A percentile compares a stretch with the other conserved stretches of the same genome.
phyloP scores from a whole-genome alignment of 1,140 invertebrate species.

The Dufourea novaeangliae region DNA sequence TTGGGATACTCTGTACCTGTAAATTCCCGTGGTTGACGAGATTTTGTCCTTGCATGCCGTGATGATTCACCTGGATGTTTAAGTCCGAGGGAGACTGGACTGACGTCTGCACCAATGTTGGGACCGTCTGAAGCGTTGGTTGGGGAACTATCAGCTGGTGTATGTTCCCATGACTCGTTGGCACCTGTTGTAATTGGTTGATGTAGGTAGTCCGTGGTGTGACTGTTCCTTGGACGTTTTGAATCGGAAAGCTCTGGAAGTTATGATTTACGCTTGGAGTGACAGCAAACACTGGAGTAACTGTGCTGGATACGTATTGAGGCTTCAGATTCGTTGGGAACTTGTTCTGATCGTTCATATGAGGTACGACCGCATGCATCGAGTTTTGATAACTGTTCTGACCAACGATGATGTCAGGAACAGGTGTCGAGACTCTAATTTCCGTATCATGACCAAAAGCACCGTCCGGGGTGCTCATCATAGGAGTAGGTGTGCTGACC shows the following conservation, averaged over 20 bases:
- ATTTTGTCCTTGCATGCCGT: constrained; percentile 68
- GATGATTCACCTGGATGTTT: constrained; percentile 68
- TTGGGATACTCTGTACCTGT: constrained; percentile 46
- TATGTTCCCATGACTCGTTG: constrained; percentile 13
- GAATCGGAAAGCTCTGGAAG: constrained; percentile 50
- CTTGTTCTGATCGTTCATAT: constrained; percentile 61
- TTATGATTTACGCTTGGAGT: constrained; percentile 55
- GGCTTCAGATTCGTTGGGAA: constrained; percentile 46
- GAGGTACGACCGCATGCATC: constrained; percentile 69
- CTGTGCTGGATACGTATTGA: constrained; percentile 72
- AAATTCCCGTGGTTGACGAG: constrained; percentile 36
- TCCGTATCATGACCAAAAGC: constrained; percentile 41
- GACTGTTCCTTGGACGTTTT: constrained; percentile 46
- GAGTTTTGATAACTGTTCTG: constrained; percentile 73
- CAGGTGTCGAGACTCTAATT: constrained; percentile 52
- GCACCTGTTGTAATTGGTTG: constrained; percentile 59
- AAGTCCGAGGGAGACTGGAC: constrained; percentile 49
- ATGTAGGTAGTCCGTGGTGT: constrained; percentile 62
- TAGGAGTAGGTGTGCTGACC: constrained; percentile 37
- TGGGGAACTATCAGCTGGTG: constrained; percentile 71
- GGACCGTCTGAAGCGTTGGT: constrained; percentile 68
- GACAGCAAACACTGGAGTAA: constrained; percentile 72
- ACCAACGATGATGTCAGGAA: constrained; percentile 77
- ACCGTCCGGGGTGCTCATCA: constrained; percentile 63
- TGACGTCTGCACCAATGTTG: constrained; percentile 65